A percentile compares a stretch with the other conserved stretches of the same genome.
phyloP scores from a whole-genome alignment of 64 coral and sea anemone species.

The Pachyseris speciosa region DNA sequence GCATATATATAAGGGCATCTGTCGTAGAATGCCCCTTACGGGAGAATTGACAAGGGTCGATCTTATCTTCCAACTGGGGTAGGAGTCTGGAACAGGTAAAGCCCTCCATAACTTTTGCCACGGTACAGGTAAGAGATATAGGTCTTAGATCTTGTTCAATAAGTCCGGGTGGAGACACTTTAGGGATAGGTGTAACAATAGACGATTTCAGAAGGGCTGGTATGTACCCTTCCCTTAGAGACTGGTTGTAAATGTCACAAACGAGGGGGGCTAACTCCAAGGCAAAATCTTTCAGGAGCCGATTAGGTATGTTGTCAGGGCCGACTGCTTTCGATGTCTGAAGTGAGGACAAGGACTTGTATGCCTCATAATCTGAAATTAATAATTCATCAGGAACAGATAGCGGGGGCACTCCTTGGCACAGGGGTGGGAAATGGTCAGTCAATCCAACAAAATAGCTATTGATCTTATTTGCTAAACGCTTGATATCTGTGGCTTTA shows the following conservation, averaged over 20 bases:
- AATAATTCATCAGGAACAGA: conserved; percentile 61
- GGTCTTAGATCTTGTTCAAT: conserved; percentile 53
- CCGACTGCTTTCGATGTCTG: conserved; percentile 26
- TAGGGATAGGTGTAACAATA: conserved; percentile 44
- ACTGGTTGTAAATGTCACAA: conserved; percentile 76
- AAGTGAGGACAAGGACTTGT: conserved; percentile 11
- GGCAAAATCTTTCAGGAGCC: conserved; percentile 63
- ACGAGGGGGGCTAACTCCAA: conserved; percentile 52
- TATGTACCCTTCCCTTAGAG: conserved; percentile 59
- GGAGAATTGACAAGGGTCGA: conserved; percentile 28
- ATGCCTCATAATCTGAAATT: conserved; percentile 20
- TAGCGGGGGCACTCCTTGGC: conserved; percentile 17
- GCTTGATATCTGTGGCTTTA: conserved; percentile 44
- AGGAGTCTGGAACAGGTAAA: conserved; percentile 26
- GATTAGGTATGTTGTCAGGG: conserved; percentile 70
- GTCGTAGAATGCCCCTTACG: background rate
- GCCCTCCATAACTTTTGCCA: conserved; percentile 36
- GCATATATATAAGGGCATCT: conserved; percentile 19
- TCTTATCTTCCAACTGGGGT: background rate
- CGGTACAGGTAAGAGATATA: conserved; percentile 30
- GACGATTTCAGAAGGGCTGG: conserved; percentile 41
- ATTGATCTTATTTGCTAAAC: conserved; percentile 73
- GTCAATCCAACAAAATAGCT: conserved; percentile 57
- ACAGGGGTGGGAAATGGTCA: conserved; percentile 55
- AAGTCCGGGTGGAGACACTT: background rate